Conservation (phyloP, 2,797 vertebrate species). For the Otolemur crassicaudatus region DNA sequence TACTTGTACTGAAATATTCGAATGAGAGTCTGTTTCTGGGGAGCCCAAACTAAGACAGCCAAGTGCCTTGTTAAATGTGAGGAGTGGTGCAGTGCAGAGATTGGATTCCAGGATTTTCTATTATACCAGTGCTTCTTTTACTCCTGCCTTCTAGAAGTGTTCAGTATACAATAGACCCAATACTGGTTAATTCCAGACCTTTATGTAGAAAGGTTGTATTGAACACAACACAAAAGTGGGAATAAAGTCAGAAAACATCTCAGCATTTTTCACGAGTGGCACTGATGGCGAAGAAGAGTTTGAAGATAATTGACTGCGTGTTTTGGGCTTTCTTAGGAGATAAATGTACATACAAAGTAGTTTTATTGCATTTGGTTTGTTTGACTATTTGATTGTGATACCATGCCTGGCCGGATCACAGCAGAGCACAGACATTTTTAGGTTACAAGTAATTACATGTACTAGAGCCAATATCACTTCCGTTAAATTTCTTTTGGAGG, state of each 20-base stretch:
- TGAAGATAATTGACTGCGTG: not conserved
- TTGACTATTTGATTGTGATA: conserved; percentile 52
- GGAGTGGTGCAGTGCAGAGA: not conserved
- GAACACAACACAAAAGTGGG: not conserved
- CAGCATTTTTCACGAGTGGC: not conserved
- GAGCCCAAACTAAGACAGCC: not conserved
- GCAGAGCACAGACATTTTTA: conserved; percentile 12
- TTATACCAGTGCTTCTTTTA: not conserved
- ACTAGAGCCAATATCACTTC: not conserved
- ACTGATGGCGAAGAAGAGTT: not conserved
- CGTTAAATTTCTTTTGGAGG: not conserved
- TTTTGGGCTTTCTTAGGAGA: not conserved
- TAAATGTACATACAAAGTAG: not conserved
- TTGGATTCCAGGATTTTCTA: not conserved
- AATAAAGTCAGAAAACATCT: not conserved
- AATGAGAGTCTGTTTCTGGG: not conserved
- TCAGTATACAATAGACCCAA: not conserved
- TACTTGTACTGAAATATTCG: not conserved
- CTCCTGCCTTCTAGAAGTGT: not conserved
- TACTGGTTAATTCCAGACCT: not conserved
- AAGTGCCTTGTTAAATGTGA: not conserved
- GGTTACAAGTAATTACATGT: conserved; percentile 39
- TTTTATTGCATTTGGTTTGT: conserved; percentile 57
- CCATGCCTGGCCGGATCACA: not conserved
- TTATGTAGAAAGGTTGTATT: not conserved